Evolutionary conservation across 1,140 invertebrate species (phyloP).

Genomic region (Spodoptera litura): DNA sequence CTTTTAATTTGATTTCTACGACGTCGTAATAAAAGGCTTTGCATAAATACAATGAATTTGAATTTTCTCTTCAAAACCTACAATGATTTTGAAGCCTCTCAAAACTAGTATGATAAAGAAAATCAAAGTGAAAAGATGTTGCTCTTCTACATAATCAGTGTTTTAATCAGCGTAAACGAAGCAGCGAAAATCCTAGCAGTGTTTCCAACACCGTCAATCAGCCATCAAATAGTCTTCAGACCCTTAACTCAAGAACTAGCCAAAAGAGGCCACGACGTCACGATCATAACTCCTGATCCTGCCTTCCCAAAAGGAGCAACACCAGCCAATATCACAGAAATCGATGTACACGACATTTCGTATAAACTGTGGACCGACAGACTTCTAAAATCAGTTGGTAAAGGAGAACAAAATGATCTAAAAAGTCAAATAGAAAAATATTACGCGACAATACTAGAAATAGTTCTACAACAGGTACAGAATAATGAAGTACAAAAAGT

Average conservation of each 20-base stretch:
- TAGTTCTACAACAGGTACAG: constrained; percentile 58
- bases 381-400: constrained; percentile 19
- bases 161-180: constrained; percentile 6
- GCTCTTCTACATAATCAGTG: background rate
- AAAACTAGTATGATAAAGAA: background rate
- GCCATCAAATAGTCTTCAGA: constrained; percentile 86
- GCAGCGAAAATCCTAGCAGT: constrained; percentile 83
- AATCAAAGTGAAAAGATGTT: background rate
- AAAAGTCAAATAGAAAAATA: constrained; percentile 35
- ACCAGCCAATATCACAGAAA: constrained; percentile 63
- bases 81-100: too few species aligned
- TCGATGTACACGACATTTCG: constrained; percentile 63
- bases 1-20: too few species aligned
- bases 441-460: constrained; percentile 36
- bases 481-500: constrained; percentile 60
- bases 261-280: constrained; percentile 82
- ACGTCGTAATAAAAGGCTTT: background rate
- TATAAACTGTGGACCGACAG: constrained; percentile 55
- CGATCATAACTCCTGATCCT: constrained; percentile 72
- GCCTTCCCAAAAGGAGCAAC: constrained; percentile 53
- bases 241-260: constrained; percentile 75
- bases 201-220: constrained; percentile 81
- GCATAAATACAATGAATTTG: background rate
- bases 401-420: constrained; percentile 40
- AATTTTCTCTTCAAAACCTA: background rate